Evolutionary conservation across 1,140 invertebrate species (phyloP), one percentile per base, ranked within the genome.

Genomic region (Scaptomyza montana): DNA sequence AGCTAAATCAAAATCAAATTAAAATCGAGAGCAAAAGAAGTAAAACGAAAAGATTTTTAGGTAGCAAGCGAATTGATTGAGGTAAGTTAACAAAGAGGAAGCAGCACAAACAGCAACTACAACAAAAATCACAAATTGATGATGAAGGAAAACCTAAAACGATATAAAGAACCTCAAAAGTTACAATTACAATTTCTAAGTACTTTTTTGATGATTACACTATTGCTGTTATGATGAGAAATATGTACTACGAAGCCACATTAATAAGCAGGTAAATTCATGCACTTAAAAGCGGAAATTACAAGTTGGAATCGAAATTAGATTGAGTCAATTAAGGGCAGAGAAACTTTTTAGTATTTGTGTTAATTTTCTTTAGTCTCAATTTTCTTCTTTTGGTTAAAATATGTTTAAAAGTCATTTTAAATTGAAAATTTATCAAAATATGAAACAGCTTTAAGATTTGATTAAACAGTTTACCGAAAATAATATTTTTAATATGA

Each of bases 1-100:
- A 43, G 39, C 12, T 36, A 61, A 61, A 68, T 73, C 70, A 50
- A 73, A 68, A 61, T 50, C 43, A 68, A 73, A 73, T 72, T 72
- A 67, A 59, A 67, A 60, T 30, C 39, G 13, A 53, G 56, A 33
- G 33, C 21, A 55, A 64, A 56, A 57, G 30, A 21, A 59, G 41
- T 30, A 30, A 30, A 57, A 49, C 46, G 54, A 51, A 71, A 51
- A 33, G 8, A 36, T 46, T 28, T 33, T 36, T 33, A 66, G 54
- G 54, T 56, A 56, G 54, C n/a, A 25, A 56, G 51, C 25, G 33
- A 59, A 39, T 16, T 5, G 28, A 39, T 16, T 7, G 21, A 10
- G 10, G 10, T 33, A 36, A 7, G 39, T 5, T n/a, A n/a, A 8
- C 39, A n/a, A 45, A 6, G 9, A 50, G 45, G 8, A 8, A 25